Base-by-base conservation (phyloP, 2,888 invertebrate species). In the Zele albiditarsus region DNA sequence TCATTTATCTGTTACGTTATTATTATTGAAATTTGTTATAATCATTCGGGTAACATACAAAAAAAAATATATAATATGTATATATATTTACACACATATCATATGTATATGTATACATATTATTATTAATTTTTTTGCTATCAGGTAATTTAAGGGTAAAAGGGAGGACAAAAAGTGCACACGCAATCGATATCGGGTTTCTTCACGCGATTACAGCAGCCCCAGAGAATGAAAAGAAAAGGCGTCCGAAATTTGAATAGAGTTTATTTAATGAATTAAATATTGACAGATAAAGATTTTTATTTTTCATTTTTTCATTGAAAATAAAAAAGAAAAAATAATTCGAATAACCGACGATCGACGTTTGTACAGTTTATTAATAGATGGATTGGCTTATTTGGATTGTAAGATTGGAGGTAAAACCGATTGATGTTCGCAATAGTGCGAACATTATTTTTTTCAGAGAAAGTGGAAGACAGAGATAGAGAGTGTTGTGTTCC, bases 1-100 rank as follows among this genome's bases (percentile, higher is more conserved):
- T 82, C 78, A 81, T 78, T 82, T 80, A 74, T 80, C 81, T 78
- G 69, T 74, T 78, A 38, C 66, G 46, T 79, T 75, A 66, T 71
- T 75, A 69, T 69, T 67, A 28, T 66, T 67, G 53, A 63, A 62
- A 57, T 27, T 76, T 74, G 62, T 78, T 76, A 71, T 69, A 72
- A 79, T 77, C 80, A 80, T 81, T 78, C 76, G 31, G 27, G 31
- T 16, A 27, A 60, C 3, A n/a, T n/a, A 60, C 28, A 16, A 60
- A 60, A 58, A 58, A 16, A 53, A n/a, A 60, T 28, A 27, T 10
- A 58, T 16, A 27, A 60, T 27, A 60, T 60, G 16, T 60, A 27
- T 14, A 60, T 76, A 74, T 78, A 68, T 63, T 60, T 66, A 73
- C 66, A 49, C 42, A 63, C 66, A 69, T 71, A 25, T 65, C 74